Evolutionary conservation across 2,797 vertebrate species (phyloP).

Genomic region (Orientallactaga sibirica): DNA sequence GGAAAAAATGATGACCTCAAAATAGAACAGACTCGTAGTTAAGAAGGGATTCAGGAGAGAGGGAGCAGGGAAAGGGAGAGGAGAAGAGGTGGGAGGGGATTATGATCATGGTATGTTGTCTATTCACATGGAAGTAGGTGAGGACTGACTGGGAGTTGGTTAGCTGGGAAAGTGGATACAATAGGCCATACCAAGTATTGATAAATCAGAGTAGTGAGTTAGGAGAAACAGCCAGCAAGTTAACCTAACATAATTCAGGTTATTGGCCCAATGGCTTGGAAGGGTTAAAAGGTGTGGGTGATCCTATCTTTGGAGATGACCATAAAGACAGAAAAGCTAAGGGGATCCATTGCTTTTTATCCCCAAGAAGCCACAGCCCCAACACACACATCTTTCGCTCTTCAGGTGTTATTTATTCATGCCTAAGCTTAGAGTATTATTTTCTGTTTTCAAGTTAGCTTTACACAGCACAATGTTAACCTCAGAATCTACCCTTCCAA

Average conservation of each 20-base stretch:
- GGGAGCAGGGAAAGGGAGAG: no score
- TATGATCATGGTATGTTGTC: no score
- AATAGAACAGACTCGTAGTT: no score
- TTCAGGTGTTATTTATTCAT: conserved; percentile 67
- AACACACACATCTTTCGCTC: background rate
- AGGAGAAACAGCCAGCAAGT: conserved; percentile 41
- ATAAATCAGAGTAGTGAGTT: background rate
- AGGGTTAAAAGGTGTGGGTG: background rate
- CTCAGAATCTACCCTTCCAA: conserved; percentile 72
- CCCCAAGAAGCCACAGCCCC: background rate
- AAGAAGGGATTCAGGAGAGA: background rate
- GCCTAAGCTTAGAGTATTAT: conserved; percentile 68
- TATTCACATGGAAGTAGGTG: background rate
- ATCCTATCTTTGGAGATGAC: background rate
- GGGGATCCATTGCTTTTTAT: background rate
- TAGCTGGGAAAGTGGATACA: background rate
- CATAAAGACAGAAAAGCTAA: background rate
- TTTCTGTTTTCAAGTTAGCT: conserved; percentile 72
- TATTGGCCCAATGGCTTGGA: conserved; percentile 4
- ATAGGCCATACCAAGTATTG: conserved; percentile 11
- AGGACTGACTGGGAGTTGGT: background rate
- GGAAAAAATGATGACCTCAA: background rate
- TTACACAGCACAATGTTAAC: conserved; percentile 63
- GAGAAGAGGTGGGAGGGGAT: no score
- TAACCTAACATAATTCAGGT: conserved; percentile 9